Base-by-base conservation (phyloP, 2,113 vertebrate species). In the Polyodon spathula region DNA sequence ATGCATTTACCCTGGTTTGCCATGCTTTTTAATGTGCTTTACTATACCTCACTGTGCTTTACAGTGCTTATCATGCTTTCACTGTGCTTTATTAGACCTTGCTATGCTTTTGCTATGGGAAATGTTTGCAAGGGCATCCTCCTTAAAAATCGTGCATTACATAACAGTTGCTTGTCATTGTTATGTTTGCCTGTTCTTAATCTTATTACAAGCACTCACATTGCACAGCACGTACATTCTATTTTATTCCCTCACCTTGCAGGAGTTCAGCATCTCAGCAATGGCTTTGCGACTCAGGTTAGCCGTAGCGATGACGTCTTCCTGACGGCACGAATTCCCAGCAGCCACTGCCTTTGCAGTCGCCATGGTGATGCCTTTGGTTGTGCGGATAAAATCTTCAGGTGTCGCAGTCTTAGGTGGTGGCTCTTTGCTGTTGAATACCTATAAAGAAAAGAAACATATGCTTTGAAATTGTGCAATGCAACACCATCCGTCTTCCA, bases 301-400 rank as follows among this genome's bases (percentile, higher is more conserved):
- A 14, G 96, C 95, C 0, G 94, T 99, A 62, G 94, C 94, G 0
- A 99, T 97, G 69, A 99, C 85, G 1, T 98, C 96, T 67, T 97
- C 96, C 74, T 97, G 95, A 8, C 94, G 93, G 70, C 96, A 97
- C 0, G 94, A 98, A 80, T 98, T 99, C 64, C 96, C 95, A 39
- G 94, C 94, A 0, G 96, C 96, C 70, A 99, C 96, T 0, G 96
- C 96, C 78, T 99, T 99, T 10, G 96, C 96, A 0, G 96, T 99
- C 9, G 96, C 96, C 88, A 93, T 89, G 0, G 96, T 99, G 82
- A 98, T 99, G 62, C 95, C 96, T 81, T 97, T 98, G 0, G 94
- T 99, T 92, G 89, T 97, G 60, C 96, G 92, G 65, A 99, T 99
- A 64, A 99, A 98, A 72, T 97, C 96, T 66, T 99, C 96, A 0